phyloP scores from a whole-genome alignment of 2,888 invertebrate species.

The Odontocerum albicorne region DNA sequence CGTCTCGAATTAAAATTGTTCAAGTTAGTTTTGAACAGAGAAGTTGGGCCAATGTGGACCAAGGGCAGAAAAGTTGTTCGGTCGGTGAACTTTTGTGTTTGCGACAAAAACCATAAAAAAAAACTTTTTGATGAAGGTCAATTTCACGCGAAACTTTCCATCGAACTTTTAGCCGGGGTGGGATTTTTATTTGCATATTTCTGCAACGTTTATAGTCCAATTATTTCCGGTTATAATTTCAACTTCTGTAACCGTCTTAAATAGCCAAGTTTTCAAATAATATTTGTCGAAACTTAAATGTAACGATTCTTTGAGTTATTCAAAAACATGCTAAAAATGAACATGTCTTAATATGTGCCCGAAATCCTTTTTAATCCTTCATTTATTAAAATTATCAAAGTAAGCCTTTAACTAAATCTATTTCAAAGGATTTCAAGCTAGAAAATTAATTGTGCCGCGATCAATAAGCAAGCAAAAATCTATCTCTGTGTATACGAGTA shows the following conservation, averaged over 20 bases:
- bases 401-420: too few species aligned
- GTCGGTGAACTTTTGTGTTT: conserved; percentile 36
- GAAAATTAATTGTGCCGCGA: not conserved
- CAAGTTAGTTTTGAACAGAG: conserved; percentile 29
- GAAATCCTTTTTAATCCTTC: not conserved
- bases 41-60: conserved; percentile 33
- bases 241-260: too few species aligned
- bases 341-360: not conserved
- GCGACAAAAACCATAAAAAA: conserved; percentile 37
- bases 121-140: conserved; percentile 37
- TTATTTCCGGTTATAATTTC: too few species aligned
- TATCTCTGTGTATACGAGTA: not conserved
- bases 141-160: conserved; percentile 25
- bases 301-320: too few species aligned
- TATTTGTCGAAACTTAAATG: too few species aligned
- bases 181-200: not conserved
- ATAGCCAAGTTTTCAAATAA: too few species aligned
- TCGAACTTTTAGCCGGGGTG: conserved; percentile 7
- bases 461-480: not conserved
- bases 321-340: conserved; percentile 7
- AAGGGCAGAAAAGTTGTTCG: conserved; percentile 31
- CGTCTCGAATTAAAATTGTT: conserved; percentile 37
- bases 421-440: too few species aligned
- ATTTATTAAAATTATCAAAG: not conserved
- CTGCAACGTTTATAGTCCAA: too few species aligned